phyloP scores from a whole-genome alignment of 2,888 invertebrate genomes.

The Mycalesis mineus region DNA sequence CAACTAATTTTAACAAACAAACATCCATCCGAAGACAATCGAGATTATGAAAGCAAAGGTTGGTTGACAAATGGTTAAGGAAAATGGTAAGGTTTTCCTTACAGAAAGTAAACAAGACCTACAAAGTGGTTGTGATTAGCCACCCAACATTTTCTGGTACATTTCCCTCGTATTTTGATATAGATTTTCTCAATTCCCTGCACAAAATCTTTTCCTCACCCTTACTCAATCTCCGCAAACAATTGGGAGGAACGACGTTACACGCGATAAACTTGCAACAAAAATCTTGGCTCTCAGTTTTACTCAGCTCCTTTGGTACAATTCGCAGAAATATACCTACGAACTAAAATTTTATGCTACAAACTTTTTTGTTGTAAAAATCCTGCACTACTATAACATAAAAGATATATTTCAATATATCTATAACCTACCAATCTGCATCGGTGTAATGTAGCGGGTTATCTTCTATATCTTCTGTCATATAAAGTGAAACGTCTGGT shows the following conservation, averaged over 20 bases:
- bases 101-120: not conserved
- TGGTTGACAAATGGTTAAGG: too few relatives aligned
- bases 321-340: slow-evolving; percentile 1
- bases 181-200: slow-evolving; percentile 14
- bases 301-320: slow-evolving; percentile 11
- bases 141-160: slow-evolving; percentile 15
- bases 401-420: too few relatives aligned
- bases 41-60: too few relatives aligned
- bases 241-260: slow-evolving; percentile 24
- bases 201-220: slow-evolving; percentile 21
- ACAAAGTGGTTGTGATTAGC: not conserved
- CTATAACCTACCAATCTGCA: too few relatives aligned
- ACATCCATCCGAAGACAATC: too few relatives aligned
- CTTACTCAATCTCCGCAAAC: slow-evolving; percentile 25
- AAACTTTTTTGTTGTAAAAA: too few relatives aligned
- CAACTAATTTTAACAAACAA: too few relatives aligned
- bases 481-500: too few relatives aligned
- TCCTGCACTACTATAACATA: too few relatives aligned
- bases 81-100: too few relatives aligned
- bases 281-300: slow-evolving; percentile 19
- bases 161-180: slow-evolving; percentile 12
- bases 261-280: slow-evolving; percentile 24
- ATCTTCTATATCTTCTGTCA: too few relatives aligned
- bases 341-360: not conserved
- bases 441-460: too few relatives aligned